Evolutionary conservation across 2,797 vertebrate genomes (phyloP).

Genomic region (Malurus leucopterus): DNA sequence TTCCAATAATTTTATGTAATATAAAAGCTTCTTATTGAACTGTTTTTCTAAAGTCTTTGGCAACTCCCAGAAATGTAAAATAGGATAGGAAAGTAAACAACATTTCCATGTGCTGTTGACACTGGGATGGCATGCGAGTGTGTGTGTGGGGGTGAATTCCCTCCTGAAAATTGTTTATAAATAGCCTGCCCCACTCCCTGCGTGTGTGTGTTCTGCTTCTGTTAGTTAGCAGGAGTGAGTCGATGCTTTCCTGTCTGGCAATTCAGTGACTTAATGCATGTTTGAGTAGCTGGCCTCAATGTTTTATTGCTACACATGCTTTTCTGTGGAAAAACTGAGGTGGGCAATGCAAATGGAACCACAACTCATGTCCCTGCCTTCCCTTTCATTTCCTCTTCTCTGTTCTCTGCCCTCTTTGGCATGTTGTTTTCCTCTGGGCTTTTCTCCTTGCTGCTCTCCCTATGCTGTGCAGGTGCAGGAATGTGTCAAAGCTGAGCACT

Average conservation of each 20-base stretch:
- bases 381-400: constrained; percentile 13
- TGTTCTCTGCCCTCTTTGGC: not conserved
- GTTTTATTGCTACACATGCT: not conserved
- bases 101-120: not conserved
- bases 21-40: not conserved
- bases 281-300: constrained; percentile 22
- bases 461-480: not conserved
- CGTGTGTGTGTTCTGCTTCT: constrained; percentile 8
- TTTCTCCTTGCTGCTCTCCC: not conserved
- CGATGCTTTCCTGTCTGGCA: constrained; percentile 27
- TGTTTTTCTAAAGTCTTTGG: not conserved
- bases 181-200: not conserved
- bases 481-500: not conserved
- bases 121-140: not conserved
- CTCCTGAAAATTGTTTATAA: constrained; percentile 21
- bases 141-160: not conserved
- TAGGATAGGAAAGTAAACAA: not conserved
- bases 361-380: constrained; percentile 20
- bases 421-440: not conserved
- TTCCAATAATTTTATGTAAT: not conserved
- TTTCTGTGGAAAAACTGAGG: constrained; percentile 46
- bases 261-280: constrained; percentile 15
- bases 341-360: constrained; percentile 2
- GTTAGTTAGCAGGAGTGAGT: not conserved
- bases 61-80: not conserved